These are phyloP conservation scores for Zootoca vivipara DNA, from an alignment of 2,113 vertebrate species.

Conservation along the genomic window DNA sequence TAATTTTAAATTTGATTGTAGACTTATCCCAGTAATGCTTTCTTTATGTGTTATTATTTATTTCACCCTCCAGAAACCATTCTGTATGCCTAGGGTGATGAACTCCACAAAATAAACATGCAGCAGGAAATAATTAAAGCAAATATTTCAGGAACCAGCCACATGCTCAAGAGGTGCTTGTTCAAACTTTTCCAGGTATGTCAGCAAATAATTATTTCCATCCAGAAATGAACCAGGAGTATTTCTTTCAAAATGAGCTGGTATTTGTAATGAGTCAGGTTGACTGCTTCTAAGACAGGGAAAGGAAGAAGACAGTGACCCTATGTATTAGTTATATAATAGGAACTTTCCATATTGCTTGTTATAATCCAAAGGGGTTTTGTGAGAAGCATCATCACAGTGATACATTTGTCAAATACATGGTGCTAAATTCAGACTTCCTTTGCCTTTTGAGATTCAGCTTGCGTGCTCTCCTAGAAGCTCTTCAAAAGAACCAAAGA, in stretches of 20 bases:
- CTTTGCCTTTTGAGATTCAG: constrained; percentile 28
- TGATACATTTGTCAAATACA: background rate
- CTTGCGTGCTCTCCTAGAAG: constrained; percentile 45
- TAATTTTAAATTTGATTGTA: background rate
- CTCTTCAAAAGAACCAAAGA: constrained; percentile 51
- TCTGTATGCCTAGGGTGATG: constrained; percentile 17
- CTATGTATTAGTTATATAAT: background rate
- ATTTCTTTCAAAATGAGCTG: background rate
- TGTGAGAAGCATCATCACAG: background rate
- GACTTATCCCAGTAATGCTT: background rate
- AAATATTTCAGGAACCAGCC: constrained; percentile 29
- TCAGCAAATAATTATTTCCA: constrained; percentile 1
- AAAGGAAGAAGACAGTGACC: background rate
- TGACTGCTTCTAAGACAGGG: background rate
- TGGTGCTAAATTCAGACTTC: constrained; percentile 20
- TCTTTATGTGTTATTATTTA: background rate
- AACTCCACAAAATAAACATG: constrained; percentile 16
- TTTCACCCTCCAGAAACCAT: constrained; percentile 10
- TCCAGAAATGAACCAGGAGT: constrained; percentile 16
- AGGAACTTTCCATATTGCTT: background rate
- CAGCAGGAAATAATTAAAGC: constrained; percentile 23
- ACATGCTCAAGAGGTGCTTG: constrained; percentile 16
- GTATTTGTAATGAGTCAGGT: constrained; percentile 9
- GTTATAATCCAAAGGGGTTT: constrained; percentile 34
- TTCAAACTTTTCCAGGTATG: background rate